These are phyloP conservation scores for Cataglyphis albicans DNA, from an alignment of 2,888 invertebrate species.

Conservation along the genomic window DNA sequence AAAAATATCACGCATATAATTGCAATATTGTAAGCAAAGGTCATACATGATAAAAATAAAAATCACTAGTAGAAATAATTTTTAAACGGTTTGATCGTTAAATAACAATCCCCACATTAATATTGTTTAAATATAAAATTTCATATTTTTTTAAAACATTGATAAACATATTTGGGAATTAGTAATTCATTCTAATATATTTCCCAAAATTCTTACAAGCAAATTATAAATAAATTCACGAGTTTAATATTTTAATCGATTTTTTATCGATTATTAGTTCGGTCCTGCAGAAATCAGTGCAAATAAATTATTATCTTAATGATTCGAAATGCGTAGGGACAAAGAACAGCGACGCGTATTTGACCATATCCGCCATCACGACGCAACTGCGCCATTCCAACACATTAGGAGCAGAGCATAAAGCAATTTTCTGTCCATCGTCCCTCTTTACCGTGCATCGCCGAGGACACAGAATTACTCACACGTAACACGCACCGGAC, in stretches of 20 bases:
- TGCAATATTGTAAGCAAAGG: neutral
- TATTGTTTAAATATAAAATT: neutral
- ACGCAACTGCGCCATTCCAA: conserved; percentile 55
- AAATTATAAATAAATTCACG: neutral
- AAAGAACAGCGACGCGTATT: conserved; percentile 35
- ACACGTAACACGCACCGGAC: conserved; percentile 69
- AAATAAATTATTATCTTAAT: neutral
- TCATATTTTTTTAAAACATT: neutral
- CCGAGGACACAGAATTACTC: conserved; percentile 63
- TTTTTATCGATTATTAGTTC: neutral
- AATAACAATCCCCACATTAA: neutral
- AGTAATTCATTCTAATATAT: neutral
- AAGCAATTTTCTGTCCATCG: conserved; percentile 77
- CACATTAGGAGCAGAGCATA: conserved; percentile 70
- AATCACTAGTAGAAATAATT: neutral
- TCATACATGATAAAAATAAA: neutral
- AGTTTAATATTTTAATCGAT: neutral
- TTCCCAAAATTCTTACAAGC: neutral
- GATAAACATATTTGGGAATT: neutral
- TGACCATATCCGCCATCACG: conserved; percentile 24
- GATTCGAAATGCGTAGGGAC: neutral
- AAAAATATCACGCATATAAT: neutral
- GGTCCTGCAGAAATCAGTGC: neutral
- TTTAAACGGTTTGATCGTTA: neutral
- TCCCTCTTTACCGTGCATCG: conserved; percentile 73